Evolutionary conservation across 2,113 vertebrate genomes (phyloP).

Genomic region (Petrocephalus zakoni): DNA sequence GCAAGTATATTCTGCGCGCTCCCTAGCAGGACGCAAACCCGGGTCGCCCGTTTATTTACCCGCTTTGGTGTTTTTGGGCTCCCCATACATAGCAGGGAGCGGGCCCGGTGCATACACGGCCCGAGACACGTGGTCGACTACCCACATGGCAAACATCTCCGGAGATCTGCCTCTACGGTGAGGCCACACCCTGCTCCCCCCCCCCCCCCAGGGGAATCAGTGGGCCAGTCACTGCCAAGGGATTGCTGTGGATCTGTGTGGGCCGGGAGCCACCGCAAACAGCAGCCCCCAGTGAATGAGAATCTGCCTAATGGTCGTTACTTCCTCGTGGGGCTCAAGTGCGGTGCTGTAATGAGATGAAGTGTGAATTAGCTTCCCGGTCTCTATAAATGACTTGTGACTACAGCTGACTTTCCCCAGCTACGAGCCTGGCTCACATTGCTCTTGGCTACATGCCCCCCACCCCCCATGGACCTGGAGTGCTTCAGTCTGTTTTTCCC

Average conservation of each 20-base stretch:
- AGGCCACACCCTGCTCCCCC: background rate
- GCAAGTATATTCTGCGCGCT: background rate
- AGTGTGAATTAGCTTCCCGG: background rate
- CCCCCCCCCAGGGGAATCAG: background rate
- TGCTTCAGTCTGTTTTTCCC: background rate
- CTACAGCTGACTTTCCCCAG: background rate
- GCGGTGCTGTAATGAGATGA: background rate
- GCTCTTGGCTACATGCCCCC: background rate
- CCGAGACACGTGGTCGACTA: background rate
- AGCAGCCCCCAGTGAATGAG: background rate
- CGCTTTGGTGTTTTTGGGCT: background rate
- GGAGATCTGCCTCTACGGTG: background rate
- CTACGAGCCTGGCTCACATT: background rate
- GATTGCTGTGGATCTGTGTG: background rate
- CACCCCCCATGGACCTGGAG: background rate
- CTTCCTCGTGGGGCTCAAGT: background rate
- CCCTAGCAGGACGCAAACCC: background rate
- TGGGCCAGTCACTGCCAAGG: background rate
- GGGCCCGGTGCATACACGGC: background rate
- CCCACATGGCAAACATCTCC: background rate
- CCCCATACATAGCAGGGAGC: background rate
- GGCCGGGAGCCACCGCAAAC: background rate
- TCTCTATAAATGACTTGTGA: background rate
- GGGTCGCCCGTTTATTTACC: background rate
- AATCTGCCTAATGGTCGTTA: background rate